Percentiles rank a stretch among this genome's conserved stretches.
Conservation (phyloP, 35 echinoderm and acorn worm genomes). For the Apostichopus californicus region DNA sequence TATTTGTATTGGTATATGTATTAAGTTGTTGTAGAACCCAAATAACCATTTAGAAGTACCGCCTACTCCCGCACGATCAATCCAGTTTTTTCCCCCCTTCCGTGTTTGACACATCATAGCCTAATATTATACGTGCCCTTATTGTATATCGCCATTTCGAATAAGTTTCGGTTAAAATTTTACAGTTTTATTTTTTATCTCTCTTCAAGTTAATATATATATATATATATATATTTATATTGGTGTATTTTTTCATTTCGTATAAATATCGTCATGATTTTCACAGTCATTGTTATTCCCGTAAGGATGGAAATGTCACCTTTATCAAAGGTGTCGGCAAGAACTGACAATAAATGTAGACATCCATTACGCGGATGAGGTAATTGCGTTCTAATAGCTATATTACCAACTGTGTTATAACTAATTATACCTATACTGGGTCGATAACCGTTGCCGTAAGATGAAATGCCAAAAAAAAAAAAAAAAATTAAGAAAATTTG, state of each 20-base stretch:
- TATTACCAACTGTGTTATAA: conserved; percentile 3
- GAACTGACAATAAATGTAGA: conserved; percentile 23
- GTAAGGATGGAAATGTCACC: conserved; percentile 15
- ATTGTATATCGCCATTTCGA: not conserved
- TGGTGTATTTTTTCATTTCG: not conserved
- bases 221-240: not conserved
- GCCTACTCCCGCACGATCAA: too few species aligned
- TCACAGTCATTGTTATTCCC: not conserved
- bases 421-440: not conserved
- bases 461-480: too few species aligned
- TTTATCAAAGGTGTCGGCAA: conserved; percentile 28
- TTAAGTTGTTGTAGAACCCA: too few species aligned
- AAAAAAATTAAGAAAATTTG: too few species aligned
- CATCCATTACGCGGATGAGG: conserved; percentile 8
- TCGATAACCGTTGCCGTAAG: conserved; percentile 3
- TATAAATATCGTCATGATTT: not conserved
- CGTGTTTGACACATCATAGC: too few species aligned
- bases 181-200: not conserved
- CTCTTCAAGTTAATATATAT: not conserved
- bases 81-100: too few species aligned
- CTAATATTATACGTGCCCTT: too few species aligned
- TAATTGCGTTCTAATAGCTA: not conserved
- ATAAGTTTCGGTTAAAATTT: not conserved
- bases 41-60: too few species aligned
- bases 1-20: too few species aligned